phyloP scores from a whole-genome alignment of 2,888 invertebrate species.

The Mythimna pallens region DNA sequence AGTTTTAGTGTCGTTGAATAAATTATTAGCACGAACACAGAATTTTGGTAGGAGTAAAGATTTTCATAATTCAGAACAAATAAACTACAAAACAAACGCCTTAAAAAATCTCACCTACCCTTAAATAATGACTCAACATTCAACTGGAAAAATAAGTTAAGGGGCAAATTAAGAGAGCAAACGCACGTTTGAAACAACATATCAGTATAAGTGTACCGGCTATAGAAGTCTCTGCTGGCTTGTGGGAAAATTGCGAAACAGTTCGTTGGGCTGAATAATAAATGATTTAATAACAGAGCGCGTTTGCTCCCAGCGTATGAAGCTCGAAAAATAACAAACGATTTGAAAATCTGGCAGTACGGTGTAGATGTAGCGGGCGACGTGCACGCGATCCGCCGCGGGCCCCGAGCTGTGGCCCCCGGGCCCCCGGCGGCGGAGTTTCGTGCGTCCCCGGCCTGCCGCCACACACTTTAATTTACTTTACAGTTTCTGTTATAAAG shows the following conservation, averaged over 20 bases:
- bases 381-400: conserved; percentile 71
- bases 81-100: background rate
- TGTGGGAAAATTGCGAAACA: conserved; percentile 89
- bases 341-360: conserved; percentile 84
- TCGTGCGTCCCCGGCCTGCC: conserved; percentile 16
- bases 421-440: conserved; percentile 49
- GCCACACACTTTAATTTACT: conserved; percentile 45
- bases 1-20: conserved; percentile 25
- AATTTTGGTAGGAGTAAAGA: background rate
- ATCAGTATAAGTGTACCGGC: conserved; percentile 70
- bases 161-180: conserved; percentile 20
- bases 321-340: conserved; percentile 88
- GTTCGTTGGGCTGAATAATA: conserved; percentile 90
- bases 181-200: conserved; percentile 67
- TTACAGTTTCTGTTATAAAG: conserved; percentile 22
- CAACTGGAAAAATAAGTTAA: conserved; percentile 55
- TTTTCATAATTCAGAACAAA: background rate
- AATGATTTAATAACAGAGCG: conserved; percentile 90
- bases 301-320: conserved; percentile 86
- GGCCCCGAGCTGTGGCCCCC: conserved; percentile 70
- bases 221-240: conserved; percentile 72
- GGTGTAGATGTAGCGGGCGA: conserved; percentile 68
- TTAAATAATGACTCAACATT: conserved; percentile 31
- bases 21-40: conserved; percentile 14
- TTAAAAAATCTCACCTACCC: background rate